phyloP scores from a whole-genome alignment of 2,888 invertebrate genomes.

The Allolobophora icterica region DNA sequence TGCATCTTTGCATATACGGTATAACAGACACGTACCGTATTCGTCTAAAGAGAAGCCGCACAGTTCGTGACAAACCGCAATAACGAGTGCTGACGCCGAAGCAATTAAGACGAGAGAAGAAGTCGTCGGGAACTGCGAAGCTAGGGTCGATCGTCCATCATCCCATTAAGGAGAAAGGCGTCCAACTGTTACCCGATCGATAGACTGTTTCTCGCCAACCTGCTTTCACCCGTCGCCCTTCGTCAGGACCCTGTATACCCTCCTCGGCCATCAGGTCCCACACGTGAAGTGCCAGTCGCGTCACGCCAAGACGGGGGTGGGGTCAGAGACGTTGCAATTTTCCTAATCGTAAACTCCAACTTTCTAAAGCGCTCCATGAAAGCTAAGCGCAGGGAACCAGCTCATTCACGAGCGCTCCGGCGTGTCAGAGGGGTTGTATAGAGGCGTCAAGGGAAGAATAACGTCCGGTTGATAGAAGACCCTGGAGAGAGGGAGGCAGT shows the following conservation, averaged over 20 bases:
- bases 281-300: neutral
- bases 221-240: neutral
- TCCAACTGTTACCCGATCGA: neutral
- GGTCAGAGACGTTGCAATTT: no score
- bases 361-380: neutral
- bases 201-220: neutral
- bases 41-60: neutral
- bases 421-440: no score
- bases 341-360: no score
- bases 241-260: neutral
- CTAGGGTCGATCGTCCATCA: neutral
- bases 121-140: neutral
- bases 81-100: neutral
- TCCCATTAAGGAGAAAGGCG: neutral
- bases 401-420: no score
- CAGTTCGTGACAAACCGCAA: neutral
- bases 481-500: no score
- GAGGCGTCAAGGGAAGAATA: no score
- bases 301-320: no score
- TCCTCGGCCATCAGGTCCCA: neutral
- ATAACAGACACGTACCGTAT: neutral
- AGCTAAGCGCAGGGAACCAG: no score
- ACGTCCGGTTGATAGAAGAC: no score
- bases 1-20: neutral
- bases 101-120: neutral